A percentile compares a stretch with the other conserved stretches of the same genome.
These are phyloP conservation scores for Atherinosoma microstoma DNA, from an alignment of 2,797 vertebrate species.

Conservation along the genomic window DNA sequence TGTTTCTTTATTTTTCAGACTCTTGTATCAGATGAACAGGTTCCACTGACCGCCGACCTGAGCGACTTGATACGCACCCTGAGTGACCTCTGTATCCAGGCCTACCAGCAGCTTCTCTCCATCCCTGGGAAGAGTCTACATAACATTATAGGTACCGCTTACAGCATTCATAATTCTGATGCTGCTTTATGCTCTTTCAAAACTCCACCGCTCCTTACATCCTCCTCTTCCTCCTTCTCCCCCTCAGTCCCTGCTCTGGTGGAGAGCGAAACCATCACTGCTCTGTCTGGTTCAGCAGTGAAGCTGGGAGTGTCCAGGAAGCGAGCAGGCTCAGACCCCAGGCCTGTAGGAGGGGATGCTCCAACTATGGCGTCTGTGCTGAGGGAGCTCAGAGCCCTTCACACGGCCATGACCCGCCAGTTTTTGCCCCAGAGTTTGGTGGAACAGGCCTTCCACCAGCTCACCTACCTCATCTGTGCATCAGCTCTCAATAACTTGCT, in stretches of 20 bases:
- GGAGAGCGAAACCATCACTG: conserved; percentile 85
- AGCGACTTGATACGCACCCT: conserved; percentile 72
- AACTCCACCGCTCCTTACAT: neutral
- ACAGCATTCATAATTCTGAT: neutral
- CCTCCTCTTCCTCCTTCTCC: neutral
- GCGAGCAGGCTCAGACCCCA: conserved; percentile 72
- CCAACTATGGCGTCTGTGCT: conserved; percentile 79
- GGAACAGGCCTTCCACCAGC: conserved; percentile 83
- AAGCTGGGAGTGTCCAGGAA: conserved; percentile 62
- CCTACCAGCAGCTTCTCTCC: conserved; percentile 87
- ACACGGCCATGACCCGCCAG: conserved; percentile 65
- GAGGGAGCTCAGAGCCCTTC: conserved; percentile 77
- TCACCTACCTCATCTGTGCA: conserved; percentile 79
- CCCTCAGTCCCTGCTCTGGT: conserved; percentile 81
- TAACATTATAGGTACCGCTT: conserved; percentile 76
- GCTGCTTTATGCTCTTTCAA: neutral
- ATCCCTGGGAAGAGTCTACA: conserved; percentile 80
- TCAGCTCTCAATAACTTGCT: conserved; percentile 85
- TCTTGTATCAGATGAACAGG: conserved; percentile 54
- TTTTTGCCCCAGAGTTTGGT: conserved; percentile 65
- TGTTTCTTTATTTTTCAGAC: conserved; percentile 33
- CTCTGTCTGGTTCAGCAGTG: conserved; percentile 60
- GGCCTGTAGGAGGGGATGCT: conserved; percentile 30
- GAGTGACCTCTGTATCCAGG: conserved; percentile 83
- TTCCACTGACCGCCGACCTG: conserved; percentile 67